Percentiles rank a stretch among this genome's conserved stretches.
Evolutionary conservation across 1,140 invertebrate species (phyloP).

Genomic region (Ostrea denselamellosa): DNA sequence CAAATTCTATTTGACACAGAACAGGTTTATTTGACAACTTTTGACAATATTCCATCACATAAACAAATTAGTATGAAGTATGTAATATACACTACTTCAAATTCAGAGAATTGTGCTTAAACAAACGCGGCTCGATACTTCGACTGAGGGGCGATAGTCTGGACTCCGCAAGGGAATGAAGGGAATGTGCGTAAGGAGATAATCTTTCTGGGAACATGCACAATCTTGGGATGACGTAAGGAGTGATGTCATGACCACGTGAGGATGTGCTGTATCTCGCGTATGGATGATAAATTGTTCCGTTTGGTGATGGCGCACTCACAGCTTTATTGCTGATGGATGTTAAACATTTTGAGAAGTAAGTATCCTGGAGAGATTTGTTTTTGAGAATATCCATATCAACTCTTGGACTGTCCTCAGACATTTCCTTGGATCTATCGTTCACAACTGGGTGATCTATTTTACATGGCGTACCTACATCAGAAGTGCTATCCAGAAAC

Average conservation of each 20-base stretch:
- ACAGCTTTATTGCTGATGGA: slow-evolving; percentile 6
- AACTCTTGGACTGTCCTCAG: background rate
- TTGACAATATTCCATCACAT: background rate
- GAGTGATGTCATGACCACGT: slow-evolving; percentile 21
- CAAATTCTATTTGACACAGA: background rate
- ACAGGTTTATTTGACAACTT: background rate
- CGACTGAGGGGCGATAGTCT: background rate
- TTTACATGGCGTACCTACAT: background rate
- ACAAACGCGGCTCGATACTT: background rate
- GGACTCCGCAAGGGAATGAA: background rate
- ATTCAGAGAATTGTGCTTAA: background rate
- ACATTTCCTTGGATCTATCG: background rate
- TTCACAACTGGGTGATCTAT: background rate
- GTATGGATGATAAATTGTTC: background rate
- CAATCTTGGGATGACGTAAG: slow-evolving; percentile 31
- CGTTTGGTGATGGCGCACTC: background rate
- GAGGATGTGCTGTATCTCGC: background rate
- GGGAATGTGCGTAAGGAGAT: background rate
- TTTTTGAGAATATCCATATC: background rate
- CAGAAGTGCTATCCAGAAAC: background rate
- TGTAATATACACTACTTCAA: background rate
- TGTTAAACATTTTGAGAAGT: slow-evolving; percentile 26
- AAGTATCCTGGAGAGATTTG: background rate
- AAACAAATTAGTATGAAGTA: background rate
- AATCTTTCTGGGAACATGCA: background rate